Evolutionary conservation across 2,113 vertebrate species (phyloP), one percentile per base, ranked within the genome.

Genomic region (Pollachius pollachius): DNA sequence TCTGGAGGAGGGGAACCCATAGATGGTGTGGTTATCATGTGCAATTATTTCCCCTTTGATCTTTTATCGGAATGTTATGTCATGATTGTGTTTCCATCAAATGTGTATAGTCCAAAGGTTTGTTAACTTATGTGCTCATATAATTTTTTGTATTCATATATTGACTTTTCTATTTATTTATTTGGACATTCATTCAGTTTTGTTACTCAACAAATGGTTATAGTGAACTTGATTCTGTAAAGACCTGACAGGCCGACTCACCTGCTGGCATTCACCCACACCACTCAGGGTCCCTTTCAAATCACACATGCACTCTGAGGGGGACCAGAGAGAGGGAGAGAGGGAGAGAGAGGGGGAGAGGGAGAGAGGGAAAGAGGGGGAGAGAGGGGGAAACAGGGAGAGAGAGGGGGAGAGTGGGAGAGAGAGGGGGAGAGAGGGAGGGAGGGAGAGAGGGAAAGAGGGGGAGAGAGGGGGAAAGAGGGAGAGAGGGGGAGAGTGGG

Each of bases 211-310:
- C 41, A 9, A 48, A 48, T 48, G 41, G 41, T 48, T 48, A 48
- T 48, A 48, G 41, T 48, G 12, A 13, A 13, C 7, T 48, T 9
- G 1, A 48, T 48, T 48, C 41, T 48, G 8, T 7, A n/a, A 57
- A 16, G 16, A 57, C 54, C 15, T 3, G 54, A 12, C 11, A 68
- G 52, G 41, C 3, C 25, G 64, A 63, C 87, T 92, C 91, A 98
- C 97, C 96, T 97, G 93, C 21, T 92, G 87, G 78, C 97, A 98
- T 69, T 95, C 95, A 76, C 90, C 93, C 4, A 95, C 72, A 65
- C 95, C 95, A 62, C 95, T 98, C 71, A 93, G 81, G 1, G 95
- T 96, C 73, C 97, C 97, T 17, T 89, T 94, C 62, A 90, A 72
- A 5, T 94, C 90, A 84, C 97, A 99, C 41, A 80, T 90, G 86